Evolutionary conservation across 2,113 vertebrate genomes (phyloP).

Genomic region (Montifringilla adamsi): DNA sequence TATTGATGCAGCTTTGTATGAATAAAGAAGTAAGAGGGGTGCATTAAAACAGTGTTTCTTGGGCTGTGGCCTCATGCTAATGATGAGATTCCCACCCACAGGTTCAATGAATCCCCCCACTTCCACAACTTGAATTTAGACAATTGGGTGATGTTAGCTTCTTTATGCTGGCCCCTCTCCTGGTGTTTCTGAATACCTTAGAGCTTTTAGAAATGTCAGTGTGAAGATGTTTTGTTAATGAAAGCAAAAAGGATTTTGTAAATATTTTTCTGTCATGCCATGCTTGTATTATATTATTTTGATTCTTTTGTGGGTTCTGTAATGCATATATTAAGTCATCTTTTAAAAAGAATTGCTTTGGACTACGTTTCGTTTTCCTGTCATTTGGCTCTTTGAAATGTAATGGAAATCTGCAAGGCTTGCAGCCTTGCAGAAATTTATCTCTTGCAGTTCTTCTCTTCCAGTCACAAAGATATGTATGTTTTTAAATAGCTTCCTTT

Average conservation of each 20-base stretch:
- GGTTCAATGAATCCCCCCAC: rapidly evolving
- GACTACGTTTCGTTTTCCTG: background rate
- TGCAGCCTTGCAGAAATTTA: background rate
- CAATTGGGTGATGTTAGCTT: background rate
- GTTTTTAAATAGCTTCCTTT: background rate
- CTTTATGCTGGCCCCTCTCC: background rate
- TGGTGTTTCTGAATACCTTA: background rate
- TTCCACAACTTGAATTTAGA: background rate
- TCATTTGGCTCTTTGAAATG: background rate
- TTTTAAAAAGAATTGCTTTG: background rate
- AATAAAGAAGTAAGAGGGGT: background rate
- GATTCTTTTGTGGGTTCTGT: background rate
- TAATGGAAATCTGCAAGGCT: background rate
- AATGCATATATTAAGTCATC: background rate
- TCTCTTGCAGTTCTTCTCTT: background rate
- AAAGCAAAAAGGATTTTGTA: background rate
- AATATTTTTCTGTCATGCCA: background rate
- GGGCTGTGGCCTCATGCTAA: background rate
- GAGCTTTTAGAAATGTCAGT: background rate
- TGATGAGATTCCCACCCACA: background rate
- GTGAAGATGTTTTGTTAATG: background rate
- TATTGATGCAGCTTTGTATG: background rate
- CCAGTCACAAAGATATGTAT: background rate
- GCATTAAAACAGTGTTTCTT: background rate
- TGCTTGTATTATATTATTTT: background rate